Conservation (phyloP, 2,888 invertebrate genomes). For the Eupithecia insigniata region DNA sequence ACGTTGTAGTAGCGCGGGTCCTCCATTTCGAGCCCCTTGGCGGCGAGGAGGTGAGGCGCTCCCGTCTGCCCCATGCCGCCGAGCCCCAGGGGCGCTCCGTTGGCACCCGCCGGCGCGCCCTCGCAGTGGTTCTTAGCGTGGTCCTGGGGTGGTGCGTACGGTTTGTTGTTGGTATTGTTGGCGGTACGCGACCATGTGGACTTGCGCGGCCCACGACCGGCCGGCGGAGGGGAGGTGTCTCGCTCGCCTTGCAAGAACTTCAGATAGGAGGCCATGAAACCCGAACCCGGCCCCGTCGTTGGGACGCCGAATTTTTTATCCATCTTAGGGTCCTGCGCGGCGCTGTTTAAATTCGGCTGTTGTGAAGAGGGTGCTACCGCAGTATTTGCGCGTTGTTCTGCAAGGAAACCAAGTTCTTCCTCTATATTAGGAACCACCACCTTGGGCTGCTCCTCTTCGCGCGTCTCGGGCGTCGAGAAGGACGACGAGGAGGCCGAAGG, state of each 20-base stretch:
- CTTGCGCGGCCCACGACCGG: constrained; percentile 87
- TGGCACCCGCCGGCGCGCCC: constrained; percentile 54
- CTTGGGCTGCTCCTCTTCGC: constrained; percentile 90
- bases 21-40: constrained; percentile 84
- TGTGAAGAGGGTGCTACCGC: constrained; percentile 82
- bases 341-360: constrained; percentile 78
- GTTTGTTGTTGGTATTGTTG: constrained; percentile 71
- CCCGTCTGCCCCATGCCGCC: constrained; percentile 67
- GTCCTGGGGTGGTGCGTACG: constrained; percentile 66
- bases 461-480: constrained; percentile 82
- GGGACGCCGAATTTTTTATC: constrained; percentile 86
- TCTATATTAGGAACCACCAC: constrained; percentile 95
- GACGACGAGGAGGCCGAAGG: constrained; percentile 84
- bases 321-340: constrained; percentile 82
- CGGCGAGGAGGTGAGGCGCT: constrained; percentile 62
- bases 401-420: constrained; percentile 93
- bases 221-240: constrained; percentile 91
- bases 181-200: constrained; percentile 86
- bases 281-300: constrained; percentile 86
- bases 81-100: constrained; percentile 74
- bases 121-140: constrained; percentile 74
- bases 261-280: constrained; percentile 94
- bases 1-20: constrained; percentile 89
- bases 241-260: constrained; percentile 93
- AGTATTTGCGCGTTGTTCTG: constrained; percentile 84